Evolutionary conservation across 2,797 vertebrate genomes (phyloP).

Genomic region (Onychomys leucogaster): DNA sequence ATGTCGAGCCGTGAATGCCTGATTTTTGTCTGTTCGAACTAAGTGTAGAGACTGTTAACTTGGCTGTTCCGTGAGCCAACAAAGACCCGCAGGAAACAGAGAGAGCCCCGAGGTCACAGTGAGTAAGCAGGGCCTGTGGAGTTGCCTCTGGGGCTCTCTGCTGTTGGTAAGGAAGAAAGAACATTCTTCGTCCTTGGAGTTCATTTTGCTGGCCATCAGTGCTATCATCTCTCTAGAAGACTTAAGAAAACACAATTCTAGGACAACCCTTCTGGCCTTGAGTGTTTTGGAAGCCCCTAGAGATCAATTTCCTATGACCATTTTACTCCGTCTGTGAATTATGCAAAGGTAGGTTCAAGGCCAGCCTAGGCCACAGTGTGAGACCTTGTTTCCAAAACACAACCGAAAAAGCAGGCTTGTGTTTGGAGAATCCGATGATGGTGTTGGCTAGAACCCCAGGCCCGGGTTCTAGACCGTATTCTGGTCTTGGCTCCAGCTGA

Average conservation of each 20-base stretch:
- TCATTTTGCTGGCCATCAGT: not conserved
- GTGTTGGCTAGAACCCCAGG: not conserved
- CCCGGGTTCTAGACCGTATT: not conserved
- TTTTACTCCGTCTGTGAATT: not conserved
- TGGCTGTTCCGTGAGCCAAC: not conserved
- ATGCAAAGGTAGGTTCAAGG: not conserved
- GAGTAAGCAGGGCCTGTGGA: not conserved
- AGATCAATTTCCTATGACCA: not conserved
- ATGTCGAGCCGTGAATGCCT: not conserved
- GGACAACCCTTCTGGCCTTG: slow-evolving; percentile 16
- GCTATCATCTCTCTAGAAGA: slow-evolving; percentile 3
- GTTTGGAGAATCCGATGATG: not conserved
- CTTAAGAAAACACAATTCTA: slow-evolving; percentile 32
- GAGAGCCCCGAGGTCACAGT: not conserved
- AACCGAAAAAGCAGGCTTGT: not conserved
- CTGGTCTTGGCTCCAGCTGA: not conserved
- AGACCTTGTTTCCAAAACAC: not conserved
- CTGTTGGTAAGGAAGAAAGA: not conserved
- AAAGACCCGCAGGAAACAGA: not conserved
- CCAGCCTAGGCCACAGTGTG: not conserved
- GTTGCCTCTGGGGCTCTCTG: not conserved
- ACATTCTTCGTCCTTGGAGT: not conserved
- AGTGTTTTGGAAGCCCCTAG: not conserved
- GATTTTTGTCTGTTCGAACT: slow-evolving; percentile 44
- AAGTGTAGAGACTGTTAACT: not conserved